Percentiles rank a stretch among this genome's conserved stretches.
These are phyloP conservation scores for Mactromeris polynyma DNA, from an alignment of 2,888 invertebrate species.

Conservation along the genomic window DNA sequence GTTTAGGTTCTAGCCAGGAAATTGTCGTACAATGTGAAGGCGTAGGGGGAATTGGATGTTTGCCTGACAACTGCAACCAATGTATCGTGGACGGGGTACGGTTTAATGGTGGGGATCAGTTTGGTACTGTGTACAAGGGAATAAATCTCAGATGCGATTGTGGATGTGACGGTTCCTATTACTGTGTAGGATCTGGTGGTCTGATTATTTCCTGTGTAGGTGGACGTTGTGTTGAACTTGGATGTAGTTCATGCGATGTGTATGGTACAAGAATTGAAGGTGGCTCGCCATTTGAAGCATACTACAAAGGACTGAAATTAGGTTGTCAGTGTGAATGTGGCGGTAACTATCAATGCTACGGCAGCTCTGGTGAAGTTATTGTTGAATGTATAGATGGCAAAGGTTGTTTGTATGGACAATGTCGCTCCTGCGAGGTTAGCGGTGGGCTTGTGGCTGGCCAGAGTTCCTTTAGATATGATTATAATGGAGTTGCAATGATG, in stretches of 20 bases:
- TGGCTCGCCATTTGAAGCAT: slow-evolving; percentile 49
- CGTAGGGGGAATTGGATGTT: slow-evolving; percentile 45
- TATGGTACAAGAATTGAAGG: slow-evolving; percentile 49
- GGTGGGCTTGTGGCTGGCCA: slow-evolving; percentile 30
- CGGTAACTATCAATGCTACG: slow-evolving; percentile 60
- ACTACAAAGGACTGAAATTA: slow-evolving; percentile 53
- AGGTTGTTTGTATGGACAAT: slow-evolving; percentile 56
- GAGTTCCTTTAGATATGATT: slow-evolving; percentile 53
- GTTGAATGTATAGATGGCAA: slow-evolving; percentile 55
- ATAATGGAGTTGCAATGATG: slow-evolving; percentile 61
- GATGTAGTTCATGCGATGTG: slow-evolving; percentile 58
- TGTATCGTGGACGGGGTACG: slow-evolving; percentile 54
- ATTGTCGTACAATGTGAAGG: slow-evolving; percentile 48
- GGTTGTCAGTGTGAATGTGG: slow-evolving; percentile 63
- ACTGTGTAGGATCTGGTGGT: slow-evolving; percentile 68
- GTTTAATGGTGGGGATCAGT: slow-evolving; percentile 56
- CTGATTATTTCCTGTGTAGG: slow-evolving; percentile 55
- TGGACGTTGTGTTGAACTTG: slow-evolving; percentile 60
- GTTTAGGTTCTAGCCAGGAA: slow-evolving; percentile 45
- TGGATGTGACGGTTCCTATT: slow-evolving; percentile 79
- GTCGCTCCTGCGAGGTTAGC: slow-evolving; percentile 48
- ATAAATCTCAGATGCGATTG: slow-evolving; percentile 72
- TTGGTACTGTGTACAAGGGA: slow-evolving; percentile 54
- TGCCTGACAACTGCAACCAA: slow-evolving; percentile 51
- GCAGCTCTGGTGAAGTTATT: slow-evolving; percentile 41